Base-by-base conservation (phyloP, 30 jellyfish, hydroid and myxozoan genomes). In the Calvadosia cruxmelitensis region DNA sequence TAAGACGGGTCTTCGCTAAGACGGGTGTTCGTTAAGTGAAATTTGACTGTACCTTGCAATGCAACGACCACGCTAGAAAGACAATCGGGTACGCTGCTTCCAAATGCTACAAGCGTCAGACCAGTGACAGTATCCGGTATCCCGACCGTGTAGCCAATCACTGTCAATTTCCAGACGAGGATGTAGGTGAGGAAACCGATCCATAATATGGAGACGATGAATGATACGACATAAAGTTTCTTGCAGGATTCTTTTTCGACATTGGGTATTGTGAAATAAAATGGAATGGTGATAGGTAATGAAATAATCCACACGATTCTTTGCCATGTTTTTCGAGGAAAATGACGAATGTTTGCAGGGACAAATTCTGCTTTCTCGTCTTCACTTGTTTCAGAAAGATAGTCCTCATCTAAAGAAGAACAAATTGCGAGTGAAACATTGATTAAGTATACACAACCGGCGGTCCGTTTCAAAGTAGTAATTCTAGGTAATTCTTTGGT, bases 11-110 rank as follows among this genome's bases (percentile, higher is more conserved):
- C n/a, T n/a, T n/a, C n/a, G n/a, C n/a, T n/a, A n/a, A n/a, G n/a
- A n/a, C n/a, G n/a, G n/a, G n/a, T n/a, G n/a, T n/a, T n/a, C n/a
- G n/a, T n/a, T n/a, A n/a, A n/a, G n/a, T n/a, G n/a, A n/a, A n/a
- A 64, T 49, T 27, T 53, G 20, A 5, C 57, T 20, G 15, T 42
- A 65, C 74, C 74, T 65, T 65, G 74, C 30, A 27, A 16, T 13
- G 74, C 74, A 65, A 65, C 74, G 7, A 65, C 53, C 26, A 65
- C 67, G 30, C 74, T 65, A 5, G 74, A 65, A 12, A 65, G 32
- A 30, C 74, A 65, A 30, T 65, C 74, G 12, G 74, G 74, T 26
- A 65, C 74, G 32, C 74, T 65, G 74, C 74, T 65, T 3, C 74
- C 74, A 30, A 65, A 65, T 16, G 74, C 74, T 5, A 65, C 74